A percentile compares a stretch with the other conserved stretches of the same genome.
phyloP scores from a whole-genome alignment of 2,888 invertebrate genomes.

The Epinotia ramella region DNA sequence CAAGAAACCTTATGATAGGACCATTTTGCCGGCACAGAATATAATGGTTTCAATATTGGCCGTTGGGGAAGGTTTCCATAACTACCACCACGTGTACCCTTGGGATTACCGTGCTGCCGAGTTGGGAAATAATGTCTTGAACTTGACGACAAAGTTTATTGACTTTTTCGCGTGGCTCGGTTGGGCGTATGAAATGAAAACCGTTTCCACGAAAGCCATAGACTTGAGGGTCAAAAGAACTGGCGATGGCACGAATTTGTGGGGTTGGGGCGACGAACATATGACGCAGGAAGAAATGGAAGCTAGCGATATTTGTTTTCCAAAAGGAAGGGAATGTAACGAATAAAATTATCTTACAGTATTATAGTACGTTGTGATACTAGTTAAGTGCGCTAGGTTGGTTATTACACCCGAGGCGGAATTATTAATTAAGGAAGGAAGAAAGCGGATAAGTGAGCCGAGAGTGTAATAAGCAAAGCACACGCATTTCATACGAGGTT shows the following conservation, averaged over 20 bases:
- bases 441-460: too few species aligned
- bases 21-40: conserved; percentile 60
- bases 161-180: conserved; percentile 65
- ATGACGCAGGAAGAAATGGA: conserved; percentile 17
- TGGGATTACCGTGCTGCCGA: conserved; percentile 67
- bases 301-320: background rate
- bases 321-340: background rate
- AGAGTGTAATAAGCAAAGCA: too few species aligned
- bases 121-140: conserved; percentile 62
- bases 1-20: conserved; percentile 74
- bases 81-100: conserved; percentile 66
- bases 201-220: conserved; percentile 51
- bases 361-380: too few species aligned
- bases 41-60: conserved; percentile 52
- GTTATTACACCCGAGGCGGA: too few species aligned
- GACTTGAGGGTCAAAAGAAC: conserved; percentile 42
- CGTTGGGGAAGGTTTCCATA: conserved; percentile 68
- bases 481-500: too few species aligned
- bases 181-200: conserved; percentile 67
- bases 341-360: too few species aligned
- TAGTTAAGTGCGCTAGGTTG: too few species aligned
- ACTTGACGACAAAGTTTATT: conserved; percentile 62
- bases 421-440: too few species aligned
- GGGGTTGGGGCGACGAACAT: conserved; percentile 46
- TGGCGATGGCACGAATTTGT: conserved; percentile 47